A percentile compares a stretch with the other conserved stretches of the same genome.
phyloP scores from a whole-genome alignment of 2,113 vertebrate genomes.

The Catharus fuscescens region DNA sequence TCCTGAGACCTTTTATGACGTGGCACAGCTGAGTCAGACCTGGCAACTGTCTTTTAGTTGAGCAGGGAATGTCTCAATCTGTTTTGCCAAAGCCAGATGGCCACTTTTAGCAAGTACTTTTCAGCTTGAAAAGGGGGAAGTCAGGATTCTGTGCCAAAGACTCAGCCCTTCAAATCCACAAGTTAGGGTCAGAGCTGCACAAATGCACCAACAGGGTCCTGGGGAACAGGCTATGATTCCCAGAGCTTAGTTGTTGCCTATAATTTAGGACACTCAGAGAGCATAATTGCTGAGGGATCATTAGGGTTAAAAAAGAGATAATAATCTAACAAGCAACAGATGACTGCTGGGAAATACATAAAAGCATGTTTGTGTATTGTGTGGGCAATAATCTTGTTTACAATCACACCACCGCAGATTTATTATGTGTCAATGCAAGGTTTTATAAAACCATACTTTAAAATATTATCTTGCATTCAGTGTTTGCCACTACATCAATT shows the following conservation, averaged over 20 bases:
- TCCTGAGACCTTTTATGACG: slow-evolving; percentile 21
- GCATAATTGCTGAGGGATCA: neutral
- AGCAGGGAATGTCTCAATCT: slow-evolving; percentile 11
- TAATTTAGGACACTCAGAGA: neutral
- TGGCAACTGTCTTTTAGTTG: slow-evolving; percentile 9
- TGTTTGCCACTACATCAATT: neutral
- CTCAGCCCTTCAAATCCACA: neutral
- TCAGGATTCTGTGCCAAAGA: neutral
- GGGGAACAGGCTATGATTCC: neutral
- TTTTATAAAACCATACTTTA: neutral
- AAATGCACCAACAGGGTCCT: neutral
- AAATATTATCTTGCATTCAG: slow-evolving; percentile 14
- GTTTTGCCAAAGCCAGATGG: slow-evolving; percentile 39
- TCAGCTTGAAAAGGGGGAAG: slow-evolving; percentile 19
- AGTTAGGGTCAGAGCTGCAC: neutral
- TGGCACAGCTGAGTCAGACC: slow-evolving; percentile 20
- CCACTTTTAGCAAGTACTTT: slow-evolving; percentile 4
- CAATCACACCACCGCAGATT: neutral
- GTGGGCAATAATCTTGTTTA: slow-evolving; percentile 17
- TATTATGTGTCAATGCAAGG: neutral
- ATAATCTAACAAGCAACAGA: neutral
- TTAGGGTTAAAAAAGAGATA: neutral
- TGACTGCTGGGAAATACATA: neutral
- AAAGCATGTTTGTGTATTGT: neutral
- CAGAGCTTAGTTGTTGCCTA: neutral